phyloP scores from a whole-genome alignment of 2,113 vertebrate species.

The Rhea americana region DNA sequence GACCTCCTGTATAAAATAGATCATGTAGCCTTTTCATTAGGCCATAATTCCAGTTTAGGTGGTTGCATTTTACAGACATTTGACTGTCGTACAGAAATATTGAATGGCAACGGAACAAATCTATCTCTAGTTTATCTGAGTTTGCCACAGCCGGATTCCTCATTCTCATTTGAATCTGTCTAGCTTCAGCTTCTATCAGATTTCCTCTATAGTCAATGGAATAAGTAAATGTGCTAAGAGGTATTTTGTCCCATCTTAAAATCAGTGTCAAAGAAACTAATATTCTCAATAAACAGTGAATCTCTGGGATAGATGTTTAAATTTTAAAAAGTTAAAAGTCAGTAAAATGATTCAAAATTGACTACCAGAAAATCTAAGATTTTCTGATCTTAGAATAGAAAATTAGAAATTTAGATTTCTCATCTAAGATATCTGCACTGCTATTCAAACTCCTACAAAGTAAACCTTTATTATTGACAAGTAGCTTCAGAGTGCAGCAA shows the following conservation, averaged over 20 bases:
- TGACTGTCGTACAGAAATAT: background rate
- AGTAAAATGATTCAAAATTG: background rate
- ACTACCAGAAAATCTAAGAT: background rate
- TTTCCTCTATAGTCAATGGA: background rate
- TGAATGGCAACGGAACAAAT: background rate
- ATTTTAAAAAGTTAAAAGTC: background rate
- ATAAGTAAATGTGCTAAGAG: background rate
- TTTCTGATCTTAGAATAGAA: background rate
- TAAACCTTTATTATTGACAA: slow-evolving; percentile 35
- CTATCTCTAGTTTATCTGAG: background rate
- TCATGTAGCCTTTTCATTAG: background rate
- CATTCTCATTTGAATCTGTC: background rate
- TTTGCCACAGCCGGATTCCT: background rate
- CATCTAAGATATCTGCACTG: background rate
- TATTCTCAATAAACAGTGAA: background rate
- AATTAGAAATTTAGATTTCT: no score
- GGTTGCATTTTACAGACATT: background rate
- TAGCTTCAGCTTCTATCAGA: background rate
- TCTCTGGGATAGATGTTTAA: background rate
- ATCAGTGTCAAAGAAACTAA: background rate
- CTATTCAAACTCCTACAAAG: slow-evolving; percentile 2
- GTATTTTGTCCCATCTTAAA: background rate
- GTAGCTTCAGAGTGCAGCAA: background rate
- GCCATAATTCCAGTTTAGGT: background rate
- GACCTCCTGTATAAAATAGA: background rate